phyloP scores from a whole-genome alignment of 30 jellyfish, hydroid and myxozoan genomes.

The Chrysaora quinquecirrha region DNA sequence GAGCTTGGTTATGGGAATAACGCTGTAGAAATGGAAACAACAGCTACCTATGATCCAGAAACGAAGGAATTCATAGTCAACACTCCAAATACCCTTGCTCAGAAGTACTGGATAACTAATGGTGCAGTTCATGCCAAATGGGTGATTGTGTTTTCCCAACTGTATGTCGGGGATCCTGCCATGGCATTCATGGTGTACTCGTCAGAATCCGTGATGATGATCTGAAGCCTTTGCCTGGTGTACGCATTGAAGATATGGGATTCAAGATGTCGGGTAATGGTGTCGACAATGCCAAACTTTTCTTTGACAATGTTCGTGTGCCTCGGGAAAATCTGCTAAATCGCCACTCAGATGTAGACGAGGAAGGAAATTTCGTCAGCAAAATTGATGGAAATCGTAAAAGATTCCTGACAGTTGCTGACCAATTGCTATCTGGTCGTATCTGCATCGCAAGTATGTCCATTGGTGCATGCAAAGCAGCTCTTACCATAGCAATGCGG shows the following conservation, averaged over 20 bases:
- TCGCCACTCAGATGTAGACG: constrained; percentile 79
- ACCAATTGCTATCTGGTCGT: constrained; percentile 86
- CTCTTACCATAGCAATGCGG: constrained; percentile 90
- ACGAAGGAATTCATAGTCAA: constrained; percentile 78
- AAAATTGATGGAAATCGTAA: constrained; percentile 79
- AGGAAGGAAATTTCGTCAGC: constrained; percentile 81
- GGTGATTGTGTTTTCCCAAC: constrained; percentile 92
- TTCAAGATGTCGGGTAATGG: constrained; percentile 92
- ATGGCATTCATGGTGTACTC: constrained; percentile 91
- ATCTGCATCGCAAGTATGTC: constrained; percentile 93
- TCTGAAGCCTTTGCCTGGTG: constrained; percentile 90
- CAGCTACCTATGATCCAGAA: constrained; percentile 78
- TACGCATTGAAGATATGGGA: constrained; percentile 94
- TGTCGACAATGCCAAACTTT: constrained; percentile 91
- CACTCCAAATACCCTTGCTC: constrained; percentile 90
- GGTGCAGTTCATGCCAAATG: constrained; percentile 93
- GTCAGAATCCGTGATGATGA: constrained; percentile 84
- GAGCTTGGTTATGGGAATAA: constrained; percentile 95
- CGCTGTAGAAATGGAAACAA: constrained; percentile 96
- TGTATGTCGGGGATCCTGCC: constrained; percentile 69
- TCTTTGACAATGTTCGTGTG: constrained; percentile 91
- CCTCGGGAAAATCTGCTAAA: constrained; percentile 87
- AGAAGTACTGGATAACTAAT: constrained; percentile 90
- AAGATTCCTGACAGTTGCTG: constrained; percentile 85
- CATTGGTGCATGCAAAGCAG: constrained; percentile 84